phyloP scores from a whole-genome alignment of 2,888 invertebrate species.

The Eupithecia subfuscata region DNA sequence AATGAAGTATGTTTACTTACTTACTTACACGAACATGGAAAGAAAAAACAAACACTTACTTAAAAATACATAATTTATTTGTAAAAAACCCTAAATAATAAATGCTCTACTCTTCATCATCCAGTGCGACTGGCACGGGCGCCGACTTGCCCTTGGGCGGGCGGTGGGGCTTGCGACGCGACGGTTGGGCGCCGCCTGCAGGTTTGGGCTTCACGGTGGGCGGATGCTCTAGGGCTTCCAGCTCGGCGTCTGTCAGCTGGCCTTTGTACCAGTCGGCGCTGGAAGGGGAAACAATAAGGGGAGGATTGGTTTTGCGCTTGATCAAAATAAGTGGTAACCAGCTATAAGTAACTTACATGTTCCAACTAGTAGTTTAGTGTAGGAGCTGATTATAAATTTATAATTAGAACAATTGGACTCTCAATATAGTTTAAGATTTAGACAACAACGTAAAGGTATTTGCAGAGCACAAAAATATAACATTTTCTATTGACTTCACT shows the following conservation, averaged over 20 bases:
- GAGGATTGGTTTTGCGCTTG: background rate
- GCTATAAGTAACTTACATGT: background rate
- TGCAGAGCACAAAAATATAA: too few species aligned
- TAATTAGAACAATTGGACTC: too few species aligned
- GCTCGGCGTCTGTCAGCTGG: constrained; percentile 90
- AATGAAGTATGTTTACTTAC: too few species aligned
- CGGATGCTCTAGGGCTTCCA: constrained; percentile 92
- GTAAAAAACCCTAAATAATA: constrained; percentile 52
- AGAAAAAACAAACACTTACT: constrained; percentile 4
- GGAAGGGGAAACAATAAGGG: constrained; percentile 46
- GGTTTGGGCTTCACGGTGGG: constrained; percentile 86
- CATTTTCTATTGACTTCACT: too few species aligned
- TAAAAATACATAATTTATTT: constrained; percentile 61
- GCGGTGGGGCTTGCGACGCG: constrained; percentile 77
- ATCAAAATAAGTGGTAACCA: background rate
- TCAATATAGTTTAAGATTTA: too few species aligned
- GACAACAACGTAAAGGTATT: too few species aligned
- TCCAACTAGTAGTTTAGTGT: background rate
- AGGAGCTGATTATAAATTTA: background rate
- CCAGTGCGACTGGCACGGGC: constrained; percentile 51
- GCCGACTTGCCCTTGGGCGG: constrained; percentile 68
- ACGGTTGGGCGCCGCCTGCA: constrained; percentile 65
- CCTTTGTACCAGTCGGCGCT: constrained; percentile 96
- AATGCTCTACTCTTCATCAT: constrained; percentile 62
- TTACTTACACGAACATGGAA: too few species aligned